Conservation (phyloP, 2,888 invertebrate species). For the Caenorhabditis imperialis region DNA sequence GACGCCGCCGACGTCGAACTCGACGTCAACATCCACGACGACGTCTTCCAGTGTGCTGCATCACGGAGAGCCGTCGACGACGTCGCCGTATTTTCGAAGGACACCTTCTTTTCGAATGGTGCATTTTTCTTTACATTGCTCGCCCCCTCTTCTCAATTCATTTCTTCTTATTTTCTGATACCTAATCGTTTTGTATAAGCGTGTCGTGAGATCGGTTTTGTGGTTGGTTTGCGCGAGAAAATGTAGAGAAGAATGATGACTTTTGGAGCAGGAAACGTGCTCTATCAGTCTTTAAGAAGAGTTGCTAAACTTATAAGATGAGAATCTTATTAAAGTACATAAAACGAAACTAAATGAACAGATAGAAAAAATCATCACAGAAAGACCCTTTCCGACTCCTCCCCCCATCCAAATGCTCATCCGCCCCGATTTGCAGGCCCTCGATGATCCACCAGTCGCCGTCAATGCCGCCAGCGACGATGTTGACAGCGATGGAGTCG, state of each 20-base stretch:
- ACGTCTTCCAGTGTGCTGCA: neutral
- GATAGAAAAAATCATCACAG: too few relatives aligned
- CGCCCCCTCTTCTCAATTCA: conserved; percentile 10
- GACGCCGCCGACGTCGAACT: conserved; percentile 31
- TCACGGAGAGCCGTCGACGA: conserved; percentile 2
- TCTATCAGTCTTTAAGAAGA: too few relatives aligned
- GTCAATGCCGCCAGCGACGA: conserved; percentile 76
- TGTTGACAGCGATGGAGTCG: conserved; percentile 68
- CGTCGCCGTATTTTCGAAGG: conserved; percentile 62
- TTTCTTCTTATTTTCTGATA: conserved; percentile 4
- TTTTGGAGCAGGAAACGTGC: too few relatives aligned
- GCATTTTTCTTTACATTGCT: conserved; percentile 27
- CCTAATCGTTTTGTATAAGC: conserved; percentile 1
- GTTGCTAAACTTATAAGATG: too few relatives aligned
- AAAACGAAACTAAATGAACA: too few relatives aligned
- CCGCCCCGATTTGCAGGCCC: too few relatives aligned
- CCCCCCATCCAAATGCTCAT: too few relatives aligned
- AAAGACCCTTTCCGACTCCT: too few relatives aligned
- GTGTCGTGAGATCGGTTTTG: conserved; percentile 3
- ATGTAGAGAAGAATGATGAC: too few relatives aligned
- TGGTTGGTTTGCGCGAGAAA: conserved; percentile 29
- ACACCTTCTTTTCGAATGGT: conserved; percentile 68
- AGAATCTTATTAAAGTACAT: too few relatives aligned
- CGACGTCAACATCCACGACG: conserved; percentile 35
- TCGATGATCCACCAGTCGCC: conserved; percentile 75